Percentiles rank a stretch among this genome's conserved stretches.
Evolutionary conservation across 2,797 vertebrate genomes (phyloP).

Genomic region (Carcharodon carcharias): DNA sequence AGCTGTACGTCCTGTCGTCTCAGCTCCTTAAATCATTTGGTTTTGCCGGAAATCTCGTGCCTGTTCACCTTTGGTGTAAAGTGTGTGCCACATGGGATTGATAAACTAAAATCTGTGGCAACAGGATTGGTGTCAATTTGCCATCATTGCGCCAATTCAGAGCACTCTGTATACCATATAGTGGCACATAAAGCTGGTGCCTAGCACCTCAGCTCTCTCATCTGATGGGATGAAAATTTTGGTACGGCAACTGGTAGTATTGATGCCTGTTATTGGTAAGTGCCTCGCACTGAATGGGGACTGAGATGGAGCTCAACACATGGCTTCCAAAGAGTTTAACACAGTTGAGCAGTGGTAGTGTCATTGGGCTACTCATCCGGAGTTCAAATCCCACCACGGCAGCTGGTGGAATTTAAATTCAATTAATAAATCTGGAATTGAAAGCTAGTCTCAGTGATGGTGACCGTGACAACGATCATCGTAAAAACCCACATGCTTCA

Average conservation of each 20-base stretch:
- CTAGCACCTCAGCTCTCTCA: neutral
- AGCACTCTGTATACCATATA: neutral
- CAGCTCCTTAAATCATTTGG: neutral
- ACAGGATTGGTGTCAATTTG: neutral
- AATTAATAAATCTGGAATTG: too few relatives aligned
- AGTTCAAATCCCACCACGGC: too few relatives aligned
- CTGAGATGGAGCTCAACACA: neutral
- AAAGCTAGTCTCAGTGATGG: too few relatives aligned
- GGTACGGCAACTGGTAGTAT: neutral
- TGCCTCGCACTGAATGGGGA: neutral
- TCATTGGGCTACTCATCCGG: too few relatives aligned
- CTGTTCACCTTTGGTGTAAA: neutral
- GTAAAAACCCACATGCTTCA: too few relatives aligned
- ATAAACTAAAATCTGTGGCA: neutral
- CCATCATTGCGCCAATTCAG: neutral
- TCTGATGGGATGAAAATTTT: neutral
- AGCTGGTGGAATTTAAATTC: too few relatives aligned
- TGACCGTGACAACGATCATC: too few relatives aligned
- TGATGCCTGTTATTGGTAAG: neutral
- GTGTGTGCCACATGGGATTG: neutral
- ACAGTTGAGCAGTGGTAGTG: too few relatives aligned
- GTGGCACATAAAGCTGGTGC: neutral
- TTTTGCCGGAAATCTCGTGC: too few relatives aligned
- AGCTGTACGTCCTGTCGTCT: too few relatives aligned
- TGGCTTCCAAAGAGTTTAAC: neutral